Percentiles rank a stretch among this genome's conserved stretches.
These are phyloP conservation scores for Heliconius hermathena DNA, from an alignment of 1,140 invertebrate species.

Conservation along the genomic window DNA sequence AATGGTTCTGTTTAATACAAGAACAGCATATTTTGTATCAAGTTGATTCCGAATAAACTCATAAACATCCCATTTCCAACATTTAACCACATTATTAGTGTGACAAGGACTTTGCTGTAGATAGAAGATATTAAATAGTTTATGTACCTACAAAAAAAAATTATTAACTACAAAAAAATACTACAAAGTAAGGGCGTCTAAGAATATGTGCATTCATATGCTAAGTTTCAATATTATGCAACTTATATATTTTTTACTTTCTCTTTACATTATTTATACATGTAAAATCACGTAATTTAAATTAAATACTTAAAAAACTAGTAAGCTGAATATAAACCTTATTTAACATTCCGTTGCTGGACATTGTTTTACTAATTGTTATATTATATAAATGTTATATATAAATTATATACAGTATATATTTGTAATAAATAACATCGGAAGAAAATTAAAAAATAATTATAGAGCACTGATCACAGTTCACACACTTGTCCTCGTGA, in stretches of 20 bases:
- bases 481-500: conserved; percentile 11
- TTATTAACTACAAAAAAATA: not conserved
- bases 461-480: not conserved
- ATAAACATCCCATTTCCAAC: conserved; percentile 62
- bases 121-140: conserved; percentile 52
- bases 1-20: conserved; percentile 67
- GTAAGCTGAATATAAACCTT: not conserved
- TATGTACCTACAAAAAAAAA: conserved; percentile 45
- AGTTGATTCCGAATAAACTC: conserved; percentile 43
- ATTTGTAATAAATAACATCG: not conserved
- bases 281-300: not conserved
- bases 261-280: not conserved
- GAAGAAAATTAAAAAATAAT: not conserved
- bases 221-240: not conserved
- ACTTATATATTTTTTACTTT: not conserved
- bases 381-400: not conserved
- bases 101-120: conserved; percentile 41
- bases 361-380: not conserved
- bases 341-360: not conserved
- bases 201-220: not conserved
- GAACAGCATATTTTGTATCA: conserved; percentile 59
- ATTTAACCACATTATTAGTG: conserved; percentile 43
- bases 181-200: not conserved
- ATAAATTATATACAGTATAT: not conserved
- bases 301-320: not conserved